Percentiles rank a stretch among this genome's conserved stretches.
These are phyloP conservation scores for Meloe dianella DNA, from an alignment of 2,888 invertebrate genomes.

Conservation along the genomic window DNA sequence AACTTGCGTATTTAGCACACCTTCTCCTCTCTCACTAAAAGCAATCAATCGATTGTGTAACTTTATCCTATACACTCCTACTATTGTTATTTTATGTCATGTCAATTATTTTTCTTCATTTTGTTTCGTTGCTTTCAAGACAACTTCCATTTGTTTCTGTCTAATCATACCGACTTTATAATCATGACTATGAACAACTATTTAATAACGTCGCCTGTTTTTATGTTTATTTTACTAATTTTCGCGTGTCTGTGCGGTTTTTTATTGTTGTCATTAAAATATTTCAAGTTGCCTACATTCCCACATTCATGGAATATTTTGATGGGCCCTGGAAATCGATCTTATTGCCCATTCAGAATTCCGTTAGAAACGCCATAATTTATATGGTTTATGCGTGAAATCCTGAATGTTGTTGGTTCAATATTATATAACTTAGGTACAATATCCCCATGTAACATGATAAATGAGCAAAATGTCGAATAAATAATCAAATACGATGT, in stretches of 20 bases:
- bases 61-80: too few species aligned
- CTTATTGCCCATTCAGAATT: not conserved
- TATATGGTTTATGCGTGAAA: not conserved
- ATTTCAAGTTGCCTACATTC: too few species aligned
- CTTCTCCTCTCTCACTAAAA: too few species aligned
- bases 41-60: too few species aligned
- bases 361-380: slow-evolving; percentile 9
- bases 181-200: not conserved
- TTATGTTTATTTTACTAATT: not conserved
- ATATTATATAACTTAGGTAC: slow-evolving; percentile 5
- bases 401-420: not conserved
- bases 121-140: not conserved
- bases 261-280: too few species aligned
- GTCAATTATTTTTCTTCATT: too few species aligned
- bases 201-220: not conserved
- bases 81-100: too few species aligned
- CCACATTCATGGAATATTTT: not conserved
- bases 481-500: slow-evolving; percentile 2
- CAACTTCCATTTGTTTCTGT: not conserved
- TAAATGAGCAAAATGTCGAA: not conserved
- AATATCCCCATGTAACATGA: not conserved
- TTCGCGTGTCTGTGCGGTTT: not conserved
- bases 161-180: not conserved
- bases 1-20: too few species aligned
- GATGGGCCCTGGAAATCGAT: not conserved